phyloP scores from a whole-genome alignment of 2,888 invertebrate genomes.

The Brachyopa scutellaris region DNA sequence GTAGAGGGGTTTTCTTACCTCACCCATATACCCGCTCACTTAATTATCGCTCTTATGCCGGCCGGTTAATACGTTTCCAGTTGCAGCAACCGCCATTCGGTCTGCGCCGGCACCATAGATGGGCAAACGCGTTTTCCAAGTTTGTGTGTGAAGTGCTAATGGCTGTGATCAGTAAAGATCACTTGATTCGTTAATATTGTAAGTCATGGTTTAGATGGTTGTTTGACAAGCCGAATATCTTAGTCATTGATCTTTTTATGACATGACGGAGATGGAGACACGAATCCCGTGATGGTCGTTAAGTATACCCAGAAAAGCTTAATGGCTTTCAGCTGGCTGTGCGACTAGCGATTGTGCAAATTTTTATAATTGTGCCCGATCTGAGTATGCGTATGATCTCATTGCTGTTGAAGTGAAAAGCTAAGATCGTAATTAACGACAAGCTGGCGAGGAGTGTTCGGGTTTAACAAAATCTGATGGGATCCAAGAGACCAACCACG shows the following conservation, averaged over 20 bases:
- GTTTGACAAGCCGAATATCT: slow-evolving; percentile 27
- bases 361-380: slow-evolving; percentile 9
- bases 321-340: slow-evolving; percentile 10
- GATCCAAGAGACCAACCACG: too few relatives aligned
- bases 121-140: slow-evolving; percentile 66
- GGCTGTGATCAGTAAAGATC: slow-evolving; percentile 47
- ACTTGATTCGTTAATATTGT: slow-evolving; percentile 1
- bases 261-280: not conserved
- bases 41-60: slow-evolving; percentile 18
- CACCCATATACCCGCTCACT: slow-evolving; percentile 1
- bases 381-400: slow-evolving; percentile 24
- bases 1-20: too few relatives aligned
- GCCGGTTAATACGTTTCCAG: slow-evolving; percentile 40
- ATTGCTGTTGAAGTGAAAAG: not conserved
- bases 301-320: slow-evolving; percentile 1
- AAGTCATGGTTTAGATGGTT: not conserved
- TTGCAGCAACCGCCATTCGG: slow-evolving; percentile 63
- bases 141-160: slow-evolving; percentile 42
- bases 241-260: slow-evolving; percentile 46
- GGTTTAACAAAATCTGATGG: not conserved
- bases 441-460: not conserved
- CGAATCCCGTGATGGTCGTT: slow-evolving; percentile 12
- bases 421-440: not conserved
- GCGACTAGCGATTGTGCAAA: not conserved
- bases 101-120: slow-evolving; percentile 62